Percentiles rank a stretch among this genome's conserved stretches.
These are phyloP conservation scores for Stictonetta naevosa DNA, from an alignment of 2,113 vertebrate genomes.

Conservation along the genomic window DNA sequence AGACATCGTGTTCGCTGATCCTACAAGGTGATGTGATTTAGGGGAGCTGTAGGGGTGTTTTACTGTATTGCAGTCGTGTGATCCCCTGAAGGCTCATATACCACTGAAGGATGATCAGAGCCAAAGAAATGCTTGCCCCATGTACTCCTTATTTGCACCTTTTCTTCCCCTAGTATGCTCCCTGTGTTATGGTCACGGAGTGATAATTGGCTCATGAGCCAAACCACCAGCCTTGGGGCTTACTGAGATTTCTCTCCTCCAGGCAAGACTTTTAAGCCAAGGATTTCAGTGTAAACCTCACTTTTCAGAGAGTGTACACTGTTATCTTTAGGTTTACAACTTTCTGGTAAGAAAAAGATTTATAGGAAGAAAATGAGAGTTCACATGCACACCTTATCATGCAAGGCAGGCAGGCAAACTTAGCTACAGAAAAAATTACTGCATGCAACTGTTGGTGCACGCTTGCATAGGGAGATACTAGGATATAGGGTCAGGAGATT, in stretches of 20 bases:
- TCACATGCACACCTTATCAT: conserved; percentile 18
- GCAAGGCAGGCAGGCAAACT: not conserved
- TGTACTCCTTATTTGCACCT: not conserved
- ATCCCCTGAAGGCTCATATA: conserved; percentile 32
- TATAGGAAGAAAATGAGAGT: conserved; percentile 46
- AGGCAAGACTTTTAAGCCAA: conserved; percentile 46
- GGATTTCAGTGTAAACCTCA: conserved; percentile 33
- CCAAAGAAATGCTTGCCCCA: not conserved
- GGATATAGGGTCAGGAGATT: not conserved
- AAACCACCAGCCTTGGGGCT: conserved; percentile 13
- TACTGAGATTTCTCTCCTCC: not conserved
- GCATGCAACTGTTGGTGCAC: not conserved
- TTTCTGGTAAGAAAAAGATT: conserved; percentile 52
- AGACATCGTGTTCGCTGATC: conserved; percentile 35
- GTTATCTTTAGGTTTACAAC: conserved; percentile 55
- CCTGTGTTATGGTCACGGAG: not conserved
- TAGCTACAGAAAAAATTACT: not conserved
- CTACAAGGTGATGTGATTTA: conserved; percentile 64
- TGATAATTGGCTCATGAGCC: not conserved
- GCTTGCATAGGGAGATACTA: not conserved
- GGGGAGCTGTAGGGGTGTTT: conserved; percentile 17
- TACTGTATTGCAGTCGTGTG: not conserved
- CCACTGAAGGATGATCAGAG: not conserved
- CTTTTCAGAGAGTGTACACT: conserved; percentile 28
- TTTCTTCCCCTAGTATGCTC: not conserved